These are phyloP conservation scores for Lycia hirtaria DNA, from an alignment of 2,888 invertebrate genomes.

Conservation along the genomic window DNA sequence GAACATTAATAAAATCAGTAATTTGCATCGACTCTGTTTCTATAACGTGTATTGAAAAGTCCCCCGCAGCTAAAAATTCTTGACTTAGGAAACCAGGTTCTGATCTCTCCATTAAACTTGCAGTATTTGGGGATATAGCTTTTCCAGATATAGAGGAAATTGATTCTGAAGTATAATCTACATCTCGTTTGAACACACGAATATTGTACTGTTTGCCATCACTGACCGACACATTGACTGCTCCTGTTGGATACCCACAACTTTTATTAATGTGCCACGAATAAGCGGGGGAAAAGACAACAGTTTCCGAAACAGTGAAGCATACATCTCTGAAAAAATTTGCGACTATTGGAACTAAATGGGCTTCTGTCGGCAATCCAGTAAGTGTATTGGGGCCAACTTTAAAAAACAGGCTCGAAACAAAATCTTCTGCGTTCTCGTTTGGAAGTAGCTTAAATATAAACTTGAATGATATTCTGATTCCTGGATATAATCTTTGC, in stretches of 20 bases:
- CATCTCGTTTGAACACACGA: conserved; percentile 55
- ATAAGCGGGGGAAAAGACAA: conserved; percentile 62
- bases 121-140: conserved; percentile 47
- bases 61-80: conserved; percentile 33
- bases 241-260: conserved; percentile 54
- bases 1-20: conserved; percentile 44
- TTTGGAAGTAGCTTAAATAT: conserved; percentile 51
- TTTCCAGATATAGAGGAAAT: conserved; percentile 45
- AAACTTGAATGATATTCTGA: conserved; percentile 57
- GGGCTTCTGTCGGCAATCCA: conserved; percentile 49
- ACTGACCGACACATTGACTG: conserved; percentile 50
- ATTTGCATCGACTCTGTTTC: conserved; percentile 39
- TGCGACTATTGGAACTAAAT: conserved; percentile 59
- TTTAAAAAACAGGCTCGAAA: conserved; percentile 60
- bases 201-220: conserved; percentile 59
- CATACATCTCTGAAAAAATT: conserved; percentile 43
- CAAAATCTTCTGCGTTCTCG: conserved; percentile 50
- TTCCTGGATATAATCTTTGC: conserved; percentile 64
- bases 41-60: conserved; percentile 6
- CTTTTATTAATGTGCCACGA: conserved; percentile 63
- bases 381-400: conserved; percentile 52
- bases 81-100: conserved; percentile 44
- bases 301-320: conserved; percentile 53
- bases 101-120: conserved; percentile 49
- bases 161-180: conserved; percentile 47